phyloP scores from a whole-genome alignment of 2,888 invertebrate genomes.

The Dioctria linearis region DNA sequence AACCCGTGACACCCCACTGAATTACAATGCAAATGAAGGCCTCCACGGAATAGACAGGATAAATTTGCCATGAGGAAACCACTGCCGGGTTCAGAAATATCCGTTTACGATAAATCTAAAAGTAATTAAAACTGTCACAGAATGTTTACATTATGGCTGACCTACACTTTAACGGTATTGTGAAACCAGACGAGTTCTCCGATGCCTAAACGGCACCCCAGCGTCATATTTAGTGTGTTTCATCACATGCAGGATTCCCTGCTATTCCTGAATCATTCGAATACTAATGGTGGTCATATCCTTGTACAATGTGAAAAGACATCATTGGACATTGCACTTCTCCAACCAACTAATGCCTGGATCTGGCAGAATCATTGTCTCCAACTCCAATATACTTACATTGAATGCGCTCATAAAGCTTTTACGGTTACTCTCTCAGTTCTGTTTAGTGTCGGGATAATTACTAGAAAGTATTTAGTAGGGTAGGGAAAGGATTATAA shows the following conservation, averaged over 20 bases:
- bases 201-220: conserved; percentile 27
- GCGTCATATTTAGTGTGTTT: conserved; percentile 46
- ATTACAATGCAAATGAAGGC: conserved; percentile 53
- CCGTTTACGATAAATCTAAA: conserved; percentile 55
- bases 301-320: conserved; percentile 30
- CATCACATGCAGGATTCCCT: conserved; percentile 26
- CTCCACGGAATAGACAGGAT: conserved; percentile 48
- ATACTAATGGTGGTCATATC: conserved; percentile 28
- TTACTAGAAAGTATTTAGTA: no score
- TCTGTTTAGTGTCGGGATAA: no score
- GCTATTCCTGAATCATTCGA: conserved; percentile 15
- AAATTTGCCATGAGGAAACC: conserved; percentile 46
- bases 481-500: no score
- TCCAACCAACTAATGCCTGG: no score
- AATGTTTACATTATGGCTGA: conserved; percentile 53
- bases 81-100: conserved; percentile 41
- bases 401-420: no score
- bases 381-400: no score
- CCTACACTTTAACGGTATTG: conserved; percentile 28
- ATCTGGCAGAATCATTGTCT: no score
- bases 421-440: no score
- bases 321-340: background rate
- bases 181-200: conserved; percentile 20
- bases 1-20: conserved; percentile 41
- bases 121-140: conserved; percentile 57